phyloP scores from a whole-genome alignment of 2,113 vertebrate genomes.

The Tretioscincus oriximinensis region DNA sequence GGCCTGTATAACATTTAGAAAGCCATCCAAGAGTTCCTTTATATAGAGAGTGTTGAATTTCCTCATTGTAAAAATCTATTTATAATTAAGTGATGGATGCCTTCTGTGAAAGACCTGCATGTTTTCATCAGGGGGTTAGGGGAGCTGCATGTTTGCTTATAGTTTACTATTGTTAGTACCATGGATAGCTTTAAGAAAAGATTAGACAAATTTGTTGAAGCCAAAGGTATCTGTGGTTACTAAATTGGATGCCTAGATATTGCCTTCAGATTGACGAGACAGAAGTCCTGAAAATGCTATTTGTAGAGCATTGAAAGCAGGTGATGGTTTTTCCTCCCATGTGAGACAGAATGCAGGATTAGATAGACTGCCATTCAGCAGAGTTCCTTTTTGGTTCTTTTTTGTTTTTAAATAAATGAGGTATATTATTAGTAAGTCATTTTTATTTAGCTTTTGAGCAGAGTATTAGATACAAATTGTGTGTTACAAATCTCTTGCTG shows the following conservation, averaged over 20 bases:
- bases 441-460: not conserved
- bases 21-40: not conserved
- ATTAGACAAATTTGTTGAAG: too few species aligned
- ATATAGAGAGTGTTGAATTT: rapidly evolving
- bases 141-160: not conserved
- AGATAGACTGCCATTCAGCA: too few species aligned
- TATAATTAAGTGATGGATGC: not conserved
- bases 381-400: too few species aligned
- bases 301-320: not conserved
- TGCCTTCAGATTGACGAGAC: too few species aligned
- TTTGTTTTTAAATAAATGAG: not conserved
- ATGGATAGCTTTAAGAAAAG: too few species aligned
- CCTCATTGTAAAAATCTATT: not conserved
- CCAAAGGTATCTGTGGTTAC: too few species aligned
- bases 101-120: too few species aligned
- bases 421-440: not conserved
- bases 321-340: too few species aligned
- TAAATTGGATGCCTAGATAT: too few species aligned
- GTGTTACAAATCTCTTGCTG: not conserved
- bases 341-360: too few species aligned
- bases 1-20: not conserved
- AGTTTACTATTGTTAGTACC: not conserved
- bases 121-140: too few species aligned
- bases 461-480: not conserved
- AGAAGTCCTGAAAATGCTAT: not conserved